A percentile compares a stretch with the other conserved stretches of the same genome.
phyloP scores from a whole-genome alignment of 2,797 vertebrate genomes.

The Pangasius djambal region DNA sequence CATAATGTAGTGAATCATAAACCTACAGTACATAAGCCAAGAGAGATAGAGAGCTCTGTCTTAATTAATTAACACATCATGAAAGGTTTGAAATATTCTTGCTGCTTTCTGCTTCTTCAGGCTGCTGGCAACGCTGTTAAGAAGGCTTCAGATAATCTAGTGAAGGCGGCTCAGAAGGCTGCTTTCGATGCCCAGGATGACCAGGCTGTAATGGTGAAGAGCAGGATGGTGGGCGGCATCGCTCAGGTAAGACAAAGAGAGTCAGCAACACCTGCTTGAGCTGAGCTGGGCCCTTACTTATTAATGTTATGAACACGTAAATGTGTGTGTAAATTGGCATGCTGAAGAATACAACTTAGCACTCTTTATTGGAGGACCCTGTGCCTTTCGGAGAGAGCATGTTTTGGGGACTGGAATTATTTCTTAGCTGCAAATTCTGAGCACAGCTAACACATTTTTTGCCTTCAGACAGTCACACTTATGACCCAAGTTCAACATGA shows the following conservation, averaged over 20 bases:
- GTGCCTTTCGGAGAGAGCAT: background rate
- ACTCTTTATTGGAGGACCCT: background rate
- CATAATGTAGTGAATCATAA: background rate
- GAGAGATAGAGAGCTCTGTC: background rate
- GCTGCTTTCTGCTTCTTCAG: conserved; percentile 65
- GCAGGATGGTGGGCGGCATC: conserved; percentile 98
- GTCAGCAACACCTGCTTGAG: no score
- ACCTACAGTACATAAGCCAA: background rate
- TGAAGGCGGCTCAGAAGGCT: conserved; percentile 96
- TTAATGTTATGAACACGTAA: background rate
- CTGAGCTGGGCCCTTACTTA: background rate
- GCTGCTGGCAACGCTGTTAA: conserved; percentile 95
- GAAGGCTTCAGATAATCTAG: conserved; percentile 93
- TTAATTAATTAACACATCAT: background rate
- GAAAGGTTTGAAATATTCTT: background rate
- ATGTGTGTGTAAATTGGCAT: background rate
- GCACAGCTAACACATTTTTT: background rate
- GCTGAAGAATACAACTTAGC: background rate
- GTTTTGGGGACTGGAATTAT: background rate
- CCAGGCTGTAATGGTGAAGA: conserved; percentile 94
- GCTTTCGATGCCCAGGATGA: conserved; percentile 94
- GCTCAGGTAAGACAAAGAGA: conserved; percentile 85
- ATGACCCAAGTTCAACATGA: background rate
- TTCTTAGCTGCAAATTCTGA: background rate
- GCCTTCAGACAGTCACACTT: background rate